Evolutionary conservation across 2,113 vertebrate genomes (phyloP).

Genomic region (Muntiacus reevesi): DNA sequence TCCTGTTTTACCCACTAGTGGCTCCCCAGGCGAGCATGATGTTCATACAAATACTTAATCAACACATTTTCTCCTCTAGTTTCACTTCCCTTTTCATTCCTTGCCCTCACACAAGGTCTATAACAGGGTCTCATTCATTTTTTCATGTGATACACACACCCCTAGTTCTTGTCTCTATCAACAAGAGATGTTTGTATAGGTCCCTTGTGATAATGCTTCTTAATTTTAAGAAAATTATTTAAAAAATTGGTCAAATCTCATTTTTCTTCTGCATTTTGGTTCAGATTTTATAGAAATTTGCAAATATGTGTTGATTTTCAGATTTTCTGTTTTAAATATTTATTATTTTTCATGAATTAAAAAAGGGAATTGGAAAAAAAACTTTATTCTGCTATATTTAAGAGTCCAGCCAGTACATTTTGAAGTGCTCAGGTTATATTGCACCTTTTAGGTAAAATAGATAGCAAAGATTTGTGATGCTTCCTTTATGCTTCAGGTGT

Average conservation of each 20-base stretch:
- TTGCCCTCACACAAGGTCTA: background rate
- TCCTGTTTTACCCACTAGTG: background rate
- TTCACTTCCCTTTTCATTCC: background rate
- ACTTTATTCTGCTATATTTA: background rate
- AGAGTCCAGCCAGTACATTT: background rate
- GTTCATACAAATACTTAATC: background rate
- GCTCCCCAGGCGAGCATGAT: background rate
- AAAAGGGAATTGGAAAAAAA: background rate
- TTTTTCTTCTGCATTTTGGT: background rate
- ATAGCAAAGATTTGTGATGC: background rate
- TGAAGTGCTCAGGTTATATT: background rate
- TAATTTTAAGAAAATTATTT: background rate
- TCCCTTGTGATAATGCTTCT: background rate
- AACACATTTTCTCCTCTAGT: background rate
- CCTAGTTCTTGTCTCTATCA: background rate
- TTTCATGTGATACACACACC: background rate
- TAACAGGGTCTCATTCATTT: background rate
- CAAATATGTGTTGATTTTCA: background rate
- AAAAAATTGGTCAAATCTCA: background rate
- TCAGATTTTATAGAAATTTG: background rate
- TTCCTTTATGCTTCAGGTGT: background rate
- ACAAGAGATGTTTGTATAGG: background rate
- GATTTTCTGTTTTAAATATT: background rate
- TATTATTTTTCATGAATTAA: background rate
- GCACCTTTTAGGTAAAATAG: background rate